A percentile compares a stretch with the other conserved stretches of the same genome.
These are phyloP conservation scores for Xiphophorus hellerii DNA, from an alignment of 2,113 vertebrate species.

Conservation along the genomic window DNA sequence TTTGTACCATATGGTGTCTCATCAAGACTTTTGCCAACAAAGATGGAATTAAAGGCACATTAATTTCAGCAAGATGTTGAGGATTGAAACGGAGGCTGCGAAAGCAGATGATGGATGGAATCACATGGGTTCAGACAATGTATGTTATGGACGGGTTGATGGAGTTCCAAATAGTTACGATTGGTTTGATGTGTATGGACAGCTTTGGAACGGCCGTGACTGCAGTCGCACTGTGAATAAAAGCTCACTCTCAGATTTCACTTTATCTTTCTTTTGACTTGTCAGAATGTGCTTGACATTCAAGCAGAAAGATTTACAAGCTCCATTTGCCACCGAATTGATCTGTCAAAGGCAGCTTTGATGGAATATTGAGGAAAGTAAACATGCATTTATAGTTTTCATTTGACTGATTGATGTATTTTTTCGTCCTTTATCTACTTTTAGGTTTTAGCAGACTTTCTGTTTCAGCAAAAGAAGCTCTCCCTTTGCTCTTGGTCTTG, in stretches of 20 bases:
- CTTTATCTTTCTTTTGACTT: slow-evolving; percentile 44
- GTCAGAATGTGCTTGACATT: slow-evolving; percentile 28
- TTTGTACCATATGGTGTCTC: slow-evolving; percentile 3
- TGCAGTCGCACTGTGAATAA: slow-evolving; percentile 9
- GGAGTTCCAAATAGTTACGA: neutral
- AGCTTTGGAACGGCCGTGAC: neutral
- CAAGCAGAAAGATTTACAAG: slow-evolving; percentile 51
- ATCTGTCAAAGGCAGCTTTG: slow-evolving; percentile 36
- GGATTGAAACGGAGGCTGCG: neutral
- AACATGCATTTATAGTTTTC: neutral
- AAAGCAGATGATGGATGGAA: neutral
- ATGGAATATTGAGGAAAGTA: slow-evolving; percentile 15
- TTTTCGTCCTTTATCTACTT: neutral
- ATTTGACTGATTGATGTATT: slow-evolving; percentile 35
- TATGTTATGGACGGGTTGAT: neutral
- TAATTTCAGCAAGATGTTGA: slow-evolving; percentile 12
- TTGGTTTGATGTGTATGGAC: neutral
- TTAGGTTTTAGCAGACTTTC: neutral
- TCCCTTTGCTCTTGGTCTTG: neutral
- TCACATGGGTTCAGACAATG: neutral
- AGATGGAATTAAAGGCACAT: slow-evolving; percentile 18
- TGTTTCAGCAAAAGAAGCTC: neutral
- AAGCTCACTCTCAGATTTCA: slow-evolving; percentile 3
- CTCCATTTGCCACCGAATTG: slow-evolving; percentile 51
- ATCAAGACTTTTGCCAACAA: neutral